A percentile compares a stretch with the other conserved stretches of the same genome.
These are phyloP conservation scores for Aspidiotus rigidus DNA, from an alignment of 2,888 invertebrate genomes.

Conservation along the genomic window DNA sequence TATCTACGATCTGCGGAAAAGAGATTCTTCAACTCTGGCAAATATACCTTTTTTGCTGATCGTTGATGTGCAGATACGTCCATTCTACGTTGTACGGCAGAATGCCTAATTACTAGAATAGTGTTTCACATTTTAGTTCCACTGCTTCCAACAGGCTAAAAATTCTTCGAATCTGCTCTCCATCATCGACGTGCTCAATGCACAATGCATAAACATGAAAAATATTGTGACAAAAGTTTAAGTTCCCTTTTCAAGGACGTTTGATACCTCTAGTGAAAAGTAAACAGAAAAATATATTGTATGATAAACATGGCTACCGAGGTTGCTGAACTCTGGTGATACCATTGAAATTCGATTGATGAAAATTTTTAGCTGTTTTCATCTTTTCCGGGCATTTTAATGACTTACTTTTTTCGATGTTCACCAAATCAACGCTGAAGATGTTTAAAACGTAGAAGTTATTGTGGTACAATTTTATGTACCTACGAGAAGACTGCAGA, in stretches of 20 bases:
- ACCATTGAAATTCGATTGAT: conserved; percentile 7
- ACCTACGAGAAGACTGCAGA: conserved; percentile 39
- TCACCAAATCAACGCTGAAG: neutral
- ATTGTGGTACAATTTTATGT: conserved; percentile 2
- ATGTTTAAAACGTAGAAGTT: conserved; percentile 1
- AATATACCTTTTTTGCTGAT: no score
- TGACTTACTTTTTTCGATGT: neutral
- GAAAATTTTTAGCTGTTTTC: neutral
- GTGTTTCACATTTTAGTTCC: no score
- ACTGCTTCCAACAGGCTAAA: no score
- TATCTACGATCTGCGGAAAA: no score
- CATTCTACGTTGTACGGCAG: no score
- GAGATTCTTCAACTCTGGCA: no score
- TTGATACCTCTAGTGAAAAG: conserved; percentile 7
- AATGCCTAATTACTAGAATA: no score
- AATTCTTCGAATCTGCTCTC: no score
- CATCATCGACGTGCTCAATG: no score
- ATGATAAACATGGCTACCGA: conserved; percentile 29
- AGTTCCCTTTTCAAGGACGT: conserved; percentile 6
- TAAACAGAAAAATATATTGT: conserved; percentile 10
- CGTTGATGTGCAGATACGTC: no score
- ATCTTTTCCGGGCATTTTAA: no score
- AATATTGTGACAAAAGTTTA: conserved; percentile 3
- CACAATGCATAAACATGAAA: neutral
- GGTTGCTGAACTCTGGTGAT: conserved; percentile 19